Evolutionary conservation across 2,113 vertebrate genomes (phyloP), one percentile per base, ranked within the genome.

Genomic region (Menura novaehollandiae): DNA sequence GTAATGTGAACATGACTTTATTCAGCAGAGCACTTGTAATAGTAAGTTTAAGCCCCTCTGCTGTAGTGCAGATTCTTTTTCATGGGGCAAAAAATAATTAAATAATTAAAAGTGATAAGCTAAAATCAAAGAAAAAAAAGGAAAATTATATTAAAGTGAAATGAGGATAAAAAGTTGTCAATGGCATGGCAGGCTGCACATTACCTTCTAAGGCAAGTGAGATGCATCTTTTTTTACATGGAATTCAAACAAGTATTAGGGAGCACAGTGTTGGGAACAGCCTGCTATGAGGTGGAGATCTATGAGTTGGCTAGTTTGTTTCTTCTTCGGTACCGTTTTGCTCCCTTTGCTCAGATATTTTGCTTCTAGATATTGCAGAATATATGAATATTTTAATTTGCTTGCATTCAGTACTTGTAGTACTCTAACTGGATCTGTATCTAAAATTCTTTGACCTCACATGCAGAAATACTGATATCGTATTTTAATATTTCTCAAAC

Each of bases 391-490:
- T 78, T 11, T 52, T 13, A 44, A 55, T 44, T 18, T 66, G 12
- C 13, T 86, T 94, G 32, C 20, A 37, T 73, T 77, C n/a, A 14
- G 19, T 64, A 53, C 28, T 80, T 51, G 9, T 6, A 9, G 39
- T 56, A 59, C n/a, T 66, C 53, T 85, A 55, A 63, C 19, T 52
- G 52, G 15, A 49, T 68, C 88, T 73, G 2, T 66, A 49, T 49
- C n/a, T 76, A 23, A 44, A 78, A 72, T 60, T 63, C 33, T 69
- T 79, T 63, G 44, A 41, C 26, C 28, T 67, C 47, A 39, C 21
- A 20, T 33, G 23, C 33, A 69, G 73, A 91, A 67, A 62, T 43
- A 52, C 6, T 46, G 49, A 28, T 12, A 37, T 4, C 0, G 0
- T 28, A 43, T 37, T 74, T 78, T 51, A 73, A 23, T 46, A 66